Conservation (phyloP, 2,113 vertebrate genomes). For the Dunckerocampus dactyliophorus region DNA sequence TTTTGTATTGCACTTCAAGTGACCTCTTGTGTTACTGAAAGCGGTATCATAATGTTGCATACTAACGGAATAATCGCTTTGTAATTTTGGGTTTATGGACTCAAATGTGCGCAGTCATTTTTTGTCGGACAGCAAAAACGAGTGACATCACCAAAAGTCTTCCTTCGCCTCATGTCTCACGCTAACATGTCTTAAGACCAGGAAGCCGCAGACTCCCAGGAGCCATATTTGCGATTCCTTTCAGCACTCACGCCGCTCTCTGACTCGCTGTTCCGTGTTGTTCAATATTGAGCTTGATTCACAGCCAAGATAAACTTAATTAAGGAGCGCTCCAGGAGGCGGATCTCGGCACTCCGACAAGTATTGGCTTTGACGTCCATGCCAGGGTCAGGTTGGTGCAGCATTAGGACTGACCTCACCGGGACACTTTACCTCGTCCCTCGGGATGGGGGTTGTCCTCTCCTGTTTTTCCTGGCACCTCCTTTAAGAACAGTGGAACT, state of each 20-base stretch:
- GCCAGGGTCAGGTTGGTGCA: constrained; percentile 31
- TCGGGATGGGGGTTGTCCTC: constrained; percentile 48
- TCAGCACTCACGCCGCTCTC: constrained; percentile 29
- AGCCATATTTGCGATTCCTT: constrained; percentile 40
- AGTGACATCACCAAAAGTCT: neutral
- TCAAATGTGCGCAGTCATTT: too few relatives aligned
- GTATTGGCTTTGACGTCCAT: constrained; percentile 43
- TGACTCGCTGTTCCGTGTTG: constrained; percentile 41
- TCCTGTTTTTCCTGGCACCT: constrained; percentile 65
- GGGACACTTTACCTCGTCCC: constrained; percentile 36
- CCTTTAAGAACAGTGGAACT: constrained; percentile 2
- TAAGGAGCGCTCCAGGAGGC: constrained; percentile 49
- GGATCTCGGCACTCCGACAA: constrained; percentile 34
- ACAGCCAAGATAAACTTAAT: constrained; percentile 67
- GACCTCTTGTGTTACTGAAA: too few relatives aligned
- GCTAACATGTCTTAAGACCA: constrained; percentile 13
- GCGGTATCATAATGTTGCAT: too few relatives aligned
- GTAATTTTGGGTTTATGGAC: too few relatives aligned
- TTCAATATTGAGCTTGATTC: constrained; percentile 61
- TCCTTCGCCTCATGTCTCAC: neutral
- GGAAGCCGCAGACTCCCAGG: constrained; percentile 38
- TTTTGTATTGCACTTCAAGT: too few relatives aligned
- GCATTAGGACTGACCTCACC: constrained; percentile 45
- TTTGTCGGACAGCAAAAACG: neutral
- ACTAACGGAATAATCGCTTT: too few relatives aligned